These are phyloP conservation scores for Lomographa bimaculata DNA, from an alignment of 2,888 invertebrate species.

Conservation along the genomic window DNA sequence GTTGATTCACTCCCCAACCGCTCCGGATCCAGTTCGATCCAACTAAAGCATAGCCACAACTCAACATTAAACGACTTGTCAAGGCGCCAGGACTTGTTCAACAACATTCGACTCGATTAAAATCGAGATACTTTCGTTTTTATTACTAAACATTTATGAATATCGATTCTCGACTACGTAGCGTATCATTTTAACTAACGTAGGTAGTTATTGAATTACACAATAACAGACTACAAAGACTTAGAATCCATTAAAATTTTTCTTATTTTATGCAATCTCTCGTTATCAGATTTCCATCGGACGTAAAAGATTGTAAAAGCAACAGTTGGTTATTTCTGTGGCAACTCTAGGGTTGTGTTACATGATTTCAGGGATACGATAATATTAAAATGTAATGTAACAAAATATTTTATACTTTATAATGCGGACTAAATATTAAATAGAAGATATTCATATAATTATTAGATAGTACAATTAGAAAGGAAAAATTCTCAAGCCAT, in stretches of 20 bases:
- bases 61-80: slow-evolving; percentile 23
- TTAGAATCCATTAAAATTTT: slow-evolving; percentile 39
- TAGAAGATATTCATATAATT: too few species aligned
- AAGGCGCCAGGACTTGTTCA: slow-evolving; percentile 31
- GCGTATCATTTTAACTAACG: slow-evolving; percentile 4
- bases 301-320: slow-evolving; percentile 11
- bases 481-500: too few species aligned
- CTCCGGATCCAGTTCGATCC: slow-evolving; percentile 31
- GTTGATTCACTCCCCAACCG: slow-evolving; percentile 50
- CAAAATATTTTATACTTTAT: too few species aligned
- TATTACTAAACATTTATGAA: slow-evolving; percentile 16
- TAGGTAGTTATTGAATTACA: slow-evolving; percentile 16
- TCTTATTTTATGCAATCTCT: slow-evolving; percentile 30
- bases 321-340: slow-evolving; percentile 22
- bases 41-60: slow-evolving; percentile 27
- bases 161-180: slow-evolving; percentile 14
- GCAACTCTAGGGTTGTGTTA: too few species aligned
- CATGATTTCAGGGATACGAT: too few species aligned
- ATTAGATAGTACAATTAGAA: too few species aligned
- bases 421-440: too few species aligned
- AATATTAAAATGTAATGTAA: too few species aligned
- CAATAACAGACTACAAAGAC: slow-evolving; percentile 13
- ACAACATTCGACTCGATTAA: slow-evolving; percentile 29
- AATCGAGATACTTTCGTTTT: slow-evolving; percentile 29
- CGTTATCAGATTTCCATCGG: slow-evolving; percentile 19